A percentile compares a stretch with the other conserved stretches of the same genome.
Evolutionary conservation across 2,113 vertebrate genomes (phyloP).

Genomic region (Hippoglossus stenolepis): DNA sequence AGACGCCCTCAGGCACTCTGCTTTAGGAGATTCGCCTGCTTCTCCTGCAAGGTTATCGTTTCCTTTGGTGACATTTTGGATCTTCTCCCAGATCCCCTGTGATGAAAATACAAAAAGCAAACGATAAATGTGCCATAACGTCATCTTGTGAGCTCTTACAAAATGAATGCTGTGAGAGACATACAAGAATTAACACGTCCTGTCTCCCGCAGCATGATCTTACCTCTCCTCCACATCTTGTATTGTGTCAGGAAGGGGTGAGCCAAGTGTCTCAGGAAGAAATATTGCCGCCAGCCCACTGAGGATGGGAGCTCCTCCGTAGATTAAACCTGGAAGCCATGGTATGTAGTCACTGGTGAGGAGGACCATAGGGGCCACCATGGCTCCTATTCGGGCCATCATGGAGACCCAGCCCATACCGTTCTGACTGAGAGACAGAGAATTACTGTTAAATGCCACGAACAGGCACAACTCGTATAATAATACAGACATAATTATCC

Average conservation of each 20-base stretch:
- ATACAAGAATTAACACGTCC: constrained; percentile 6
- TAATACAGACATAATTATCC: too few species aligned
- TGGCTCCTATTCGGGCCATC: constrained; percentile 83
- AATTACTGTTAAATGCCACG: background rate
- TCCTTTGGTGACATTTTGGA: constrained; percentile 63
- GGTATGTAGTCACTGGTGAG: constrained; percentile 70
- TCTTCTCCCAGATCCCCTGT: constrained; percentile 64
- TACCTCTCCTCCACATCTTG: constrained; percentile 85
- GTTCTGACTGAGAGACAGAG: constrained; percentile 80
- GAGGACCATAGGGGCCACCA: constrained; percentile 85
- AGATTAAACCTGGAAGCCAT: constrained; percentile 84
- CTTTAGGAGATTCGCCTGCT: constrained; percentile 57
- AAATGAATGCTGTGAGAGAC: constrained; percentile 8
- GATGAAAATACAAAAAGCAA: constrained; percentile 30
- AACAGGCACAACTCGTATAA: background rate
- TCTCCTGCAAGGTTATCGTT: constrained; percentile 59
- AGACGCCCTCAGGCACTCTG: constrained; percentile 58
- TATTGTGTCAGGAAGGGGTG: constrained; percentile 85
- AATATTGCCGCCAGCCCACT: constrained; percentile 79
- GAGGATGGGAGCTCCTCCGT: constrained; percentile 80
- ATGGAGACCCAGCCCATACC: constrained; percentile 85
- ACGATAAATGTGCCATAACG: background rate
- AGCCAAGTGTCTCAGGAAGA: constrained; percentile 85
- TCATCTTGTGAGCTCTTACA: background rate
- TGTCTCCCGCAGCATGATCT: background rate